A percentile compares a stretch with the other conserved stretches of the same genome.
phyloP scores from a whole-genome alignment of 2,888 invertebrate genomes.

The Eupelmus urozonus region DNA sequence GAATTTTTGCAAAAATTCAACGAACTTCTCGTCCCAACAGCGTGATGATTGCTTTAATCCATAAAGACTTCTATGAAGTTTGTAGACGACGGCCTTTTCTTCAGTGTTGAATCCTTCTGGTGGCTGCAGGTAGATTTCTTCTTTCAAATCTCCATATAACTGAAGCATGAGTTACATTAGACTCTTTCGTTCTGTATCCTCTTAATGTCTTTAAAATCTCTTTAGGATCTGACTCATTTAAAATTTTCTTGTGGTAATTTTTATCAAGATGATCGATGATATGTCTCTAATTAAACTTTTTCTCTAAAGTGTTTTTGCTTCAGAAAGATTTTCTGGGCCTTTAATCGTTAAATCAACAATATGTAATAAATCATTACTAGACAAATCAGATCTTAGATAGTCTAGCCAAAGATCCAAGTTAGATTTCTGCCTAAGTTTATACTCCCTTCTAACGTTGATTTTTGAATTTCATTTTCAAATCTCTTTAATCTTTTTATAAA shows the following conservation, averaged over 20 bases:
- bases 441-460: background rate
- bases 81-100: no score
- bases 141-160: no score
- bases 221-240: constrained; percentile 54
- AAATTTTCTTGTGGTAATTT: constrained; percentile 60
- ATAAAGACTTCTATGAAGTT: no score
- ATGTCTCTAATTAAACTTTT: constrained; percentile 55
- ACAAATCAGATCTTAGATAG: constrained; percentile 54
- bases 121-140: no score
- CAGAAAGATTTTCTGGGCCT: constrained; percentile 33
- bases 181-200: constrained; percentile 32
- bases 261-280: constrained; percentile 59
- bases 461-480: no score
- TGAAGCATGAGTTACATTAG: constrained; percentile 47
- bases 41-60: no score
- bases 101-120: no score
- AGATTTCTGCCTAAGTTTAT: background rate
- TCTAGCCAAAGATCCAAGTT: background rate
- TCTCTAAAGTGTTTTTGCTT: constrained; percentile 27
- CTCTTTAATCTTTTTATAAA: no score
- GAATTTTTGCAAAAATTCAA: no score
- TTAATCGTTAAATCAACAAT: constrained; percentile 51
- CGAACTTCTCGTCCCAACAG: no score
- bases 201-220: constrained; percentile 58
- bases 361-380: constrained; percentile 55